Conservation (phyloP, 1,140 invertebrate genomes). For the Ganaspis sp. region DNA sequence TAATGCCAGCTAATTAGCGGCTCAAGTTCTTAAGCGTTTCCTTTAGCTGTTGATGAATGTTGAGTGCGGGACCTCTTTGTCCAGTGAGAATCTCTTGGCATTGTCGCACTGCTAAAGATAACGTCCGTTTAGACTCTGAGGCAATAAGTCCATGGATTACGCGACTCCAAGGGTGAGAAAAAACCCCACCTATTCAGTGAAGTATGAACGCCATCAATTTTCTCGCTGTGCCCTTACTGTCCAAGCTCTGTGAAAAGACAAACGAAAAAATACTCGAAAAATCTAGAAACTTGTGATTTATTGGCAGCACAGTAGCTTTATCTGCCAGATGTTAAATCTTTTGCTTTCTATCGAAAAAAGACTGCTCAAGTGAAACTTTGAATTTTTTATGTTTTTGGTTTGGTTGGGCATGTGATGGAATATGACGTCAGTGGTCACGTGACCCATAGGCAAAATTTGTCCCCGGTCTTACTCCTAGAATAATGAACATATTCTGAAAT, state of each 20-base stretch:
- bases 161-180: constrained; percentile 3
- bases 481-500: too few species aligned
- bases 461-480: too few species aligned
- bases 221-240: neutral
- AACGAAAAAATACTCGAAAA: constrained; percentile 16
- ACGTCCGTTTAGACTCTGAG: constrained; percentile 22
- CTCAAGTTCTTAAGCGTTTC: constrained; percentile 8
- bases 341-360: neutral
- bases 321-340: constrained; percentile 13
- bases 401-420: too few species aligned
- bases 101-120: constrained; percentile 27
- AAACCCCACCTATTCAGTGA: neutral
- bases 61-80: constrained; percentile 21
- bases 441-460: too few species aligned
- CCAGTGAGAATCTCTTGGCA: constrained; percentile 17
- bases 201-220: constrained; percentile 21
- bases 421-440: too few species aligned
- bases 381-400: neutral
- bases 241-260: neutral
- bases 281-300: constrained; percentile 14
- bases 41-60: constrained; percentile 27
- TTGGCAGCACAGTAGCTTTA: neutral
- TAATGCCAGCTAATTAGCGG: constrained; percentile 30
- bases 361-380: neutral
- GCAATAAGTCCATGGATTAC: constrained; percentile 27